Base-by-base conservation (phyloP, 2,888 invertebrate species). In the Lottia scabra region DNA sequence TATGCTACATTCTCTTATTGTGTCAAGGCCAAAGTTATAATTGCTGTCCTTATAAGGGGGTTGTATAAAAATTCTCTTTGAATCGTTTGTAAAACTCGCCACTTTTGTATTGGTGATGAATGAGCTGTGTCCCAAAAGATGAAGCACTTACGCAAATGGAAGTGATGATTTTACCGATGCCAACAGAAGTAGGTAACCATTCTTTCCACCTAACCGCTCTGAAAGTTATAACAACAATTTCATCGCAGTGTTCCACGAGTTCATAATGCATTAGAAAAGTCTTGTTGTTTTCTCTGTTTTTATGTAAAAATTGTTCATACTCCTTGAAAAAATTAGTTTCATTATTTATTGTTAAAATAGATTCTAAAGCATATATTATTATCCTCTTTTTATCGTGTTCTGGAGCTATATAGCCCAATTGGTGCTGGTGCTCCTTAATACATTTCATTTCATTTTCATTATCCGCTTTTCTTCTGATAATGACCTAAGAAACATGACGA, bases 1-100 rank as follows among this genome's bases (percentile, higher is more conserved):
- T n/a, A n/a, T n/a, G n/a, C n/a, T n/a, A n/a, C n/a, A n/a, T n/a
- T 76, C 76, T 10, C 76, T 23, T 44, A 75, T 70, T 10, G 74
- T 70, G 67, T 77, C 77, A 15, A 74, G 63, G 0, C 65, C 74
- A 70, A 77, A 73, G 48, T 77, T 77, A 3, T 71, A 63, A n/a
- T 64, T 62, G 45, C 77, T 77, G 13, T 64, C 69, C 15, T 67
- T 63, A 30, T 64, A n/a, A 65, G n/a, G 77, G 75, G 4, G 75
- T 77, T 12, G 68, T 65, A 30, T 69, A 75, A 15, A 77, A 44
- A 45, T 77, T 26, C 43, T 30, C 16, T 62, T 77, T 77, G 70
- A 77, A 68, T 13, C 48, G 45, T 48, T 71, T 23, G 43, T 77
- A 68, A 63, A 75, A 77, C 56, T 48, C 19, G 23, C 75, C 73